Percentiles rank a stretch among this genome's conserved stretches.
Evolutionary conservation across 2,888 invertebrate genomes (phyloP).

Genomic region (Synergus japonicus): DNA sequence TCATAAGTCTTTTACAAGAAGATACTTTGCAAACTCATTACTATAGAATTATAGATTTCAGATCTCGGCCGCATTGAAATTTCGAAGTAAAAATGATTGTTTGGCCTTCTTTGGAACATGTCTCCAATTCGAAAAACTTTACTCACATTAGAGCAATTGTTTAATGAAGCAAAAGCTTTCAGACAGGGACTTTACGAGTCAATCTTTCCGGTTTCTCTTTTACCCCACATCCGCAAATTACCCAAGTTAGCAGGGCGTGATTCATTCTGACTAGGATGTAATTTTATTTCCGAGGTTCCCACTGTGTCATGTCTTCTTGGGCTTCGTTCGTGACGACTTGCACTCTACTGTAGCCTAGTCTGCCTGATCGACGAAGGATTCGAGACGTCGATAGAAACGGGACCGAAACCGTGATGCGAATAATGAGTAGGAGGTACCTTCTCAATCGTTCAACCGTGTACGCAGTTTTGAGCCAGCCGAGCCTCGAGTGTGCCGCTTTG

Average conservation of each 20-base stretch:
- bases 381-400: conserved; percentile 12
- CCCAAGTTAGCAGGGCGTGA: conserved; percentile 8
- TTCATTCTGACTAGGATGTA: conserved; percentile 18
- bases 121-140: neutral
- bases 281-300: conserved; percentile 12
- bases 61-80: no score
- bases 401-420: conserved; percentile 12
- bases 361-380: conserved; percentile 22
- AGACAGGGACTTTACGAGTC: neutral
- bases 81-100: no score
- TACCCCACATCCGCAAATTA: neutral
- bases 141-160: neutral
- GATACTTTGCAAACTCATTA: neutral
- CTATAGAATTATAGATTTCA: neutral
- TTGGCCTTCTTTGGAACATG: no score
- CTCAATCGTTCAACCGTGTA: conserved; percentile 5
- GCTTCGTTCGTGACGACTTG: conserved; percentile 8
- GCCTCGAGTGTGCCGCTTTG: conserved; percentile 47
- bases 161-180: neutral
- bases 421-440: neutral
- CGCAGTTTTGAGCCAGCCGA: neutral
- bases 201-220: neutral
- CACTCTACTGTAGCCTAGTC: neutral
- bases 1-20: neutral
- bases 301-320: conserved; percentile 18